phyloP scores from a whole-genome alignment of 2,888 invertebrate species.

The Chalcis sispes region DNA sequence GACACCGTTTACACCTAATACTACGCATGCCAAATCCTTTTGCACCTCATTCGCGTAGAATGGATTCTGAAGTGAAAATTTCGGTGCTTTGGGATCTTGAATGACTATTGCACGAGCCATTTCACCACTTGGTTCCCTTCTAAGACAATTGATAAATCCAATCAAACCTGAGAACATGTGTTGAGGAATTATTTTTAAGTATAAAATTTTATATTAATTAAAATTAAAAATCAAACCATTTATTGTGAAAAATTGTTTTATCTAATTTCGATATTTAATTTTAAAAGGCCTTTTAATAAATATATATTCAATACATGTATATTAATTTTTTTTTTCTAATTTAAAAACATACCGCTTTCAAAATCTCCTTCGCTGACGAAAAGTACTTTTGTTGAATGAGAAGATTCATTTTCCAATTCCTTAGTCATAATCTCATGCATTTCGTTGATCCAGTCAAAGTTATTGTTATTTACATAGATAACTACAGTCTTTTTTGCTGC shows the following conservation, averaged over 20 bases:
- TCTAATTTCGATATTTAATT: background rate
- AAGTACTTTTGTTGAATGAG: slow-evolving; percentile 78
- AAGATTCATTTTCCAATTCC: slow-evolving; percentile 75
- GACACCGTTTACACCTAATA: slow-evolving; percentile 77
- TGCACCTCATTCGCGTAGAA: slow-evolving; percentile 83
- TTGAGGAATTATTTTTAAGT: no score
- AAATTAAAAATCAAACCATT: no score
- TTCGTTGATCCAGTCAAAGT: slow-evolving; percentile 73
- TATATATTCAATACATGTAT: no score
- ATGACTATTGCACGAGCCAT: slow-evolving; percentile 81
- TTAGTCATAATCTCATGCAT: slow-evolving; percentile 68
- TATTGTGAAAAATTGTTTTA: no score
- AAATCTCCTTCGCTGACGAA: slow-evolving; percentile 83
- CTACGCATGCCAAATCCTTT: slow-evolving; percentile 88
- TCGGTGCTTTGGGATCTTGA: slow-evolving; percentile 79
- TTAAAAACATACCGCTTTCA: slow-evolving; percentile 75
- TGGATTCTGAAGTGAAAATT: slow-evolving; percentile 81
- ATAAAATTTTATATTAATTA: no score
- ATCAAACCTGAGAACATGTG: slow-evolving; percentile 81
- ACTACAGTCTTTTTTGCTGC: slow-evolving; percentile 62
- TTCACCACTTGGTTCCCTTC: slow-evolving; percentile 84
- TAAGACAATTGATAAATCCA: slow-evolving; percentile 92
- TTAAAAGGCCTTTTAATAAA: background rate
- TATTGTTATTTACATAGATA: slow-evolving; percentile 65
- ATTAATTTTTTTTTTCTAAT: no score